phyloP scores from a whole-genome alignment of 2,888 invertebrate genomes.

The Petrolisthes manimaculis region DNA sequence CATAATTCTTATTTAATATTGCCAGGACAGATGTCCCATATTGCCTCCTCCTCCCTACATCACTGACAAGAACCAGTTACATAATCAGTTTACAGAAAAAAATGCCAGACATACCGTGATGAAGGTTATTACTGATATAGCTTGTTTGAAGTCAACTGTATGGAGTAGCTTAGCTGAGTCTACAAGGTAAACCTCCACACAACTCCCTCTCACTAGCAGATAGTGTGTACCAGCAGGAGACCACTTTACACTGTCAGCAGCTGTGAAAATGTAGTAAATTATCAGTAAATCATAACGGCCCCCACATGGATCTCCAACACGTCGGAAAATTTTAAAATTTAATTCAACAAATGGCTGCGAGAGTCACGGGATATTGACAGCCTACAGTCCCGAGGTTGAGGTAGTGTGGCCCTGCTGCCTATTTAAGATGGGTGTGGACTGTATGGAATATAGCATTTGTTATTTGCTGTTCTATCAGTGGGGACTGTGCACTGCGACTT shows the following conservation, averaged over 20 bases:
- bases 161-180: slow-evolving; percentile 81
- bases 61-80: no score
- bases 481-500: no score
- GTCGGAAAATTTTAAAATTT: not conserved
- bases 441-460: no score
- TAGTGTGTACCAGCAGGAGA: slow-evolving; percentile 84
- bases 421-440: no score
- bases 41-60: no score
- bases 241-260: slow-evolving; percentile 76
- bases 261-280: slow-evolving; percentile 66
- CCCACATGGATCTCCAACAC: not conserved
- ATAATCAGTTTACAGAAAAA: no score
- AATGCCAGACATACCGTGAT: slow-evolving; percentile 71
- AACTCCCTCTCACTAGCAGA: slow-evolving; percentile 79
- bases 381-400: no score
- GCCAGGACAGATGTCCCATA: no score
- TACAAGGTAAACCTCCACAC: slow-evolving; percentile 85
- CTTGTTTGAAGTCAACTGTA: slow-evolving; percentile 78
- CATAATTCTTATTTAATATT: no score
- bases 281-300: not conserved
- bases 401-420: no score
- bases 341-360: slow-evolving; percentile 17
- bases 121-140: slow-evolving; percentile 81
- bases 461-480: no score
- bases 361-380: not conserved